A percentile compares a stretch with the other conserved stretches of the same genome.
These are phyloP conservation scores for Promerops cafer DNA, from an alignment of 2,113 vertebrate species.

Conservation along the genomic window DNA sequence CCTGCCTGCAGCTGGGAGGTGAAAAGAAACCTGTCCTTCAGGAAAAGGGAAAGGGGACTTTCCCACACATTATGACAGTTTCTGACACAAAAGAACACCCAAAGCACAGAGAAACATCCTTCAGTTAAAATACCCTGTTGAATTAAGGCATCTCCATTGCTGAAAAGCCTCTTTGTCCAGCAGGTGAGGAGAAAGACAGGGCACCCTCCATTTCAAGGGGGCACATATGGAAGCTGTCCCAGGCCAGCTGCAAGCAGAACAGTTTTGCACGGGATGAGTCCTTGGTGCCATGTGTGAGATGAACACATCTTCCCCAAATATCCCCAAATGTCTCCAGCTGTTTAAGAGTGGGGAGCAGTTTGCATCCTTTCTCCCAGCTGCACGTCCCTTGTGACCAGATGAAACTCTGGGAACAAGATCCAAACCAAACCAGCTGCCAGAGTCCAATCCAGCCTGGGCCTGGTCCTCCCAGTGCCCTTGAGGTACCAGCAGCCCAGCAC, in stretches of 20 bases:
- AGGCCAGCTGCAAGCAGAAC: not conserved
- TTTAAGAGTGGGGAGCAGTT: not conserved
- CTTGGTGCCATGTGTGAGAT: not conserved
- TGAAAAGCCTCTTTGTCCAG: not conserved
- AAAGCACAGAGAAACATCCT: not conserved
- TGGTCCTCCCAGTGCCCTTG: not conserved
- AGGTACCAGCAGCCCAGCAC: not conserved
- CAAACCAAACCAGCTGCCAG: not conserved
- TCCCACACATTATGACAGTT: not conserved
- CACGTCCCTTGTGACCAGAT: not conserved
- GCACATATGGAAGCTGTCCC: not conserved
- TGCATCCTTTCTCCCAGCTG: not conserved
- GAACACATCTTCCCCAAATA: fast-evolving
- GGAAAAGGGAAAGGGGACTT: not conserved
- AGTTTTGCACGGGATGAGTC: not conserved
- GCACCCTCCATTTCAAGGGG: not conserved
- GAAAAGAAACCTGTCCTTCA: not conserved
- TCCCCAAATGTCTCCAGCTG: not conserved
- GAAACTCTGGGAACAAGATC: not conserved
- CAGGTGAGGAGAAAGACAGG: not conserved
- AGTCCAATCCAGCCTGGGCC: not conserved
- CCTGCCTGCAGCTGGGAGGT: not conserved
- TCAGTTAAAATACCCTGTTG: not conserved
- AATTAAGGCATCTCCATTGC: not conserved
- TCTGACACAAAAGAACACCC: not conserved